Percentiles rank a stretch among this genome's conserved stretches.
These are phyloP conservation scores for Parnassius apollo DNA, from an alignment of 2,888 invertebrate species.

Conservation along the genomic window DNA sequence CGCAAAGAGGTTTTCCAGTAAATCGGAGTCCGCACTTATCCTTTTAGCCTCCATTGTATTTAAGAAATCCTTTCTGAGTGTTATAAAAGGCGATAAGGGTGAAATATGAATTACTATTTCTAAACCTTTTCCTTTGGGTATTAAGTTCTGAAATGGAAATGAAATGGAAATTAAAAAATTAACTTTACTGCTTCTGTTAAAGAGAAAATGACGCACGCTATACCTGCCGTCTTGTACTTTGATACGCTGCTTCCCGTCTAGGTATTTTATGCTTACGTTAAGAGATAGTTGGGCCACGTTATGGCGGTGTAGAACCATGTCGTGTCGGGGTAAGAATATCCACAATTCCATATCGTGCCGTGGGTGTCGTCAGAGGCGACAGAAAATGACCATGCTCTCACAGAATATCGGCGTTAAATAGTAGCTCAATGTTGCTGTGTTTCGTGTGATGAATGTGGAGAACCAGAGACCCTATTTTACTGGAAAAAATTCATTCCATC, in stretches of 20 bases:
- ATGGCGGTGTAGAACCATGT: no score
- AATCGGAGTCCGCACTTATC: conserved; percentile 14
- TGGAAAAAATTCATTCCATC: no score
- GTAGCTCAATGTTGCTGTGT: no score
- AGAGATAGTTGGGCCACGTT: no score
- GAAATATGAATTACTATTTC: conserved; percentile 5
- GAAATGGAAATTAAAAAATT: background rate
- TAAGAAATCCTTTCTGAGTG: conserved; percentile 6
- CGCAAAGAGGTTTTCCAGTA: conserved; percentile 10
- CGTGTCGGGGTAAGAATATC: no score
- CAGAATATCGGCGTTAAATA: no score
- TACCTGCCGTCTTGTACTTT: background rate
- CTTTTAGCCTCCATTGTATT: conserved; percentile 14
- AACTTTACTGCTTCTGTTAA: background rate
- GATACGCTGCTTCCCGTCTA: background rate
- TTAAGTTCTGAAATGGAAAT: no score
- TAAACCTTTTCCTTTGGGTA: background rate
- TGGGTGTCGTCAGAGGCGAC: no score
- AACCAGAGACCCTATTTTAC: no score
- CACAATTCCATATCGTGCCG: no score
- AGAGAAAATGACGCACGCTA: background rate
- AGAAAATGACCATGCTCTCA: no score
- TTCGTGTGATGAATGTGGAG: no score
- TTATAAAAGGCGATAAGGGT: conserved; percentile 4
- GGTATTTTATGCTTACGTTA: background rate